Conservation (phyloP, 2,888 invertebrate genomes). For the Campoplex nolae region DNA sequence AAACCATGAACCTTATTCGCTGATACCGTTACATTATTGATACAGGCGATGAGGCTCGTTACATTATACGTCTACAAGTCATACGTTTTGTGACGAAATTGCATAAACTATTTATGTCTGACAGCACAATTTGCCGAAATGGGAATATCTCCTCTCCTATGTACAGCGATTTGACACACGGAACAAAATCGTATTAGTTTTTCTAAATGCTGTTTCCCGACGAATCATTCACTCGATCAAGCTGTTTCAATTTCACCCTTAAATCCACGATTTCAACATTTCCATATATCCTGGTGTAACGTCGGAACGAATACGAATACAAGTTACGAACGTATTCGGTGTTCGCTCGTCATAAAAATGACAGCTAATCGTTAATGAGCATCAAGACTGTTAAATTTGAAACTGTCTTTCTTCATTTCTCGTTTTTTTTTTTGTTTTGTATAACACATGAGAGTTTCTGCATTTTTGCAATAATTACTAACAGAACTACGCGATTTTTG, state of each 20-base stretch:
- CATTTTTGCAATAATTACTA: too few species aligned
- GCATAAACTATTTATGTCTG: constrained; percentile 33
- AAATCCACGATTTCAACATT: constrained; percentile 1
- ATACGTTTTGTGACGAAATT: constrained; percentile 33
- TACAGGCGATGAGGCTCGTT: neutral
- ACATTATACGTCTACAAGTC: neutral
- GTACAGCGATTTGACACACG: neutral
- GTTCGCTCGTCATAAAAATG: neutral
- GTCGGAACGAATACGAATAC: neutral
- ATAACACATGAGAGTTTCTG: too few species aligned
- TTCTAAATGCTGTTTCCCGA: constrained; percentile 19
- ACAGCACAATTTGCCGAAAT: constrained; percentile 26
- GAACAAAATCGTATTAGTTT: constrained; percentile 14
- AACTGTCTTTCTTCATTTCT: neutral
- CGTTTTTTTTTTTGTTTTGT: too few species aligned
- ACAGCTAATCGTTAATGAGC: neutral
- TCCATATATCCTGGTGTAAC: neutral
- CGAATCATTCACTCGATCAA: constrained; percentile 10
- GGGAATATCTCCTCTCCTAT: neutral
- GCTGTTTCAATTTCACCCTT: constrained; percentile 48
- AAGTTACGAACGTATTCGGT: neutral
- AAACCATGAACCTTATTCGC: constrained; percentile 30
- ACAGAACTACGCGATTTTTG: neutral
- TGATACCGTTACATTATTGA: constrained; percentile 47
- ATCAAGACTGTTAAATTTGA: neutral